A percentile compares a stretch with the other conserved stretches of the same genome.
phyloP scores from a whole-genome alignment of 37 sponge, comb jelly and placozoan genomes.

The Dysidea cf. avara region DNA sequence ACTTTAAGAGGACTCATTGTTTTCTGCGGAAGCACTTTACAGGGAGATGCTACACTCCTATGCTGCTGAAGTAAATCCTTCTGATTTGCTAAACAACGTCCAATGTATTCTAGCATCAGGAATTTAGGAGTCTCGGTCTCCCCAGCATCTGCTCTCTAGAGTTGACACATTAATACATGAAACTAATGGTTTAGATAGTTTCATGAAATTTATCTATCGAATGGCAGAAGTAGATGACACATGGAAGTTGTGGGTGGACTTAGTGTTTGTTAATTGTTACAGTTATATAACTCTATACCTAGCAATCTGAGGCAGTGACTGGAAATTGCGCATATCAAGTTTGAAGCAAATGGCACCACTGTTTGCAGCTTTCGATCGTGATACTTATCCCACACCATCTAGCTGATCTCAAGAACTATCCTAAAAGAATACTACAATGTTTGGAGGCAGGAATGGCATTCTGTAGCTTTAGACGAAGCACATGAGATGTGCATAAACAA shows the following conservation, averaged over 20 bases:
- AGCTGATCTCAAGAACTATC: constrained; percentile 9
- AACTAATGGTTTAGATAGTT: too few relatives aligned
- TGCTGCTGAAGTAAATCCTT: neutral
- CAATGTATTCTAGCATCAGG: neutral
- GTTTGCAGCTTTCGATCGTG: too few relatives aligned
- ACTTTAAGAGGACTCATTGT: constrained; percentile 16
- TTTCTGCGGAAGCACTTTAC: constrained; percentile 16
- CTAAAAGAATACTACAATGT: too few relatives aligned
- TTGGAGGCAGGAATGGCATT: constrained; percentile 27
- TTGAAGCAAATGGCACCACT: too few relatives aligned
- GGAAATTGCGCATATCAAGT: too few relatives aligned
- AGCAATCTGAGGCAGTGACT: constrained; percentile 31
- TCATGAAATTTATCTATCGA: neutral
- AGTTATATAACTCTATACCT: constrained; percentile 19
- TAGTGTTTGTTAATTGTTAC: constrained; percentile 16
- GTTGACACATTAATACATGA: too few relatives aligned
- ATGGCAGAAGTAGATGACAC: neutral
- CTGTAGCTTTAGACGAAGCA: constrained; percentile 29
- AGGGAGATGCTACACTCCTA: constrained; percentile 1
- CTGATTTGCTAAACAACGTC: neutral
- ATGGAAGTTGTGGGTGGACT: constrained; percentile 31
- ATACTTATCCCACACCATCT: constrained; percentile 15
- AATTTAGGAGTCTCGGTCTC: neutral
- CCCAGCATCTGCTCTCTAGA: too few relatives aligned
- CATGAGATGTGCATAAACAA: constrained; percentile 48